Base-by-base conservation (phyloP, 2,797 vertebrate species). In the Gastrophryne carolinensis region DNA sequence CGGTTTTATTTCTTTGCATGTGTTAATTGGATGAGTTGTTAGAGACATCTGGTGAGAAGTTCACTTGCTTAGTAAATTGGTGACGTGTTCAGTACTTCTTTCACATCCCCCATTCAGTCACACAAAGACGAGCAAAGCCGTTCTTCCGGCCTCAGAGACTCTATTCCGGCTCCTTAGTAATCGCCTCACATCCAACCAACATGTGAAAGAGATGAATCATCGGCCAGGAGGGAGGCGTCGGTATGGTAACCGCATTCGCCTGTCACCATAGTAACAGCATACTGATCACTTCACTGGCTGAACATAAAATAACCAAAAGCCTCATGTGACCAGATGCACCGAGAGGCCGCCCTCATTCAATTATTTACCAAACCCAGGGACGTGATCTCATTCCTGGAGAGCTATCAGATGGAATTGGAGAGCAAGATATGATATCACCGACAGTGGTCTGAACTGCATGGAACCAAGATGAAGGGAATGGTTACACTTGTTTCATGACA, bases 231-330 rank as follows among this genome's bases (percentile, higher is more conserved):
- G 50, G 50, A 21, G 61, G 27, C 13, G 24, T 72, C 23, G 68
- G 6, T 53, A 78, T 60, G 41, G 75, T 49, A 72, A 78, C 68
- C 21, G n/a, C 27, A 58, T 11, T 65, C 27, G 54, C 29, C 47
- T n/a, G 75, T 71, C 64, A 7, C 30, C 52, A 64, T 65, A 50
- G 75, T 24, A 65, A 72, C 67, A 11, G 21, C 73, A 63, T 54
- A 56, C 65, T 41, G 24, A 68, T 54, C 10, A 1, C 21, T 23
- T 53, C 6, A 5, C 21, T 17, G 37, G 49, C 49, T 6, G 50
- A 68, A 49, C 32, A 19, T 10, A 7, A 19, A 37, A 13, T 35
- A 54, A 26, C 8, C 15, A 53, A 66, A 53, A 52, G 21, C 21
- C 10, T 0, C 2, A 4, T 19, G 23, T 21, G 34, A 64, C 62